These are phyloP conservation scores for Macrosteles quadrilineatus DNA, from an alignment of 1,140 invertebrate genomes.

Conservation along the genomic window DNA sequence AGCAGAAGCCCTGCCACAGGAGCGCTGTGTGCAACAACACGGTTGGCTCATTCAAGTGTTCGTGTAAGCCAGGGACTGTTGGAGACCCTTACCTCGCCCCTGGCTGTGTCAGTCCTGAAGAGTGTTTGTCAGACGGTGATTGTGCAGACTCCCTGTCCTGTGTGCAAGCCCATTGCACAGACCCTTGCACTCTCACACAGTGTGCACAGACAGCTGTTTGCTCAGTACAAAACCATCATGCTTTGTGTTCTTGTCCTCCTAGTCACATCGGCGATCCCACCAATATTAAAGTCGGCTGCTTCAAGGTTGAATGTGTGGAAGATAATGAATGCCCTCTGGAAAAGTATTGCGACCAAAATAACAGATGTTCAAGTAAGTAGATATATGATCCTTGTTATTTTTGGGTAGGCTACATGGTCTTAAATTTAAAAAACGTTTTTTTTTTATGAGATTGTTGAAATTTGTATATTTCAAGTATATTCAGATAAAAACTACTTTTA, in stretches of 20 bases:
- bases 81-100: slow-evolving; percentile 71
- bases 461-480: too few relatives aligned
- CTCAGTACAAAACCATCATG: slow-evolving; percentile 66
- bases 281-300: slow-evolving; percentile 70
- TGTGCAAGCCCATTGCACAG: slow-evolving; percentile 68
- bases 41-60: slow-evolving; percentile 76
- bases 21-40: slow-evolving; percentile 77
- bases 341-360: slow-evolving; percentile 72
- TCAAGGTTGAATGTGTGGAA: slow-evolving; percentile 79
- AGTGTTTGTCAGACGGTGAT: slow-evolving; percentile 66
- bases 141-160: slow-evolving; percentile 74
- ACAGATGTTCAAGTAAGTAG: slow-evolving; percentile 73
- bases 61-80: slow-evolving; percentile 72
- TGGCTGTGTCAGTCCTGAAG: slow-evolving; percentile 71
- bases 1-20: slow-evolving; percentile 75
- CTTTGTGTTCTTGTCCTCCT: slow-evolving; percentile 70
- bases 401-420: background rate
- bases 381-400: background rate
- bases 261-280: slow-evolving; percentile 79
- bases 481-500: too few relatives aligned
- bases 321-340: slow-evolving; percentile 73
- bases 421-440: slow-evolving; percentile 22
- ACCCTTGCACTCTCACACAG: slow-evolving; percentile 65
- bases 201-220: slow-evolving; percentile 77
- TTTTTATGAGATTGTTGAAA: slow-evolving; percentile 30